Conservation (phyloP, 2,797 vertebrate genomes). For the Acanthopagrus latus region DNA sequence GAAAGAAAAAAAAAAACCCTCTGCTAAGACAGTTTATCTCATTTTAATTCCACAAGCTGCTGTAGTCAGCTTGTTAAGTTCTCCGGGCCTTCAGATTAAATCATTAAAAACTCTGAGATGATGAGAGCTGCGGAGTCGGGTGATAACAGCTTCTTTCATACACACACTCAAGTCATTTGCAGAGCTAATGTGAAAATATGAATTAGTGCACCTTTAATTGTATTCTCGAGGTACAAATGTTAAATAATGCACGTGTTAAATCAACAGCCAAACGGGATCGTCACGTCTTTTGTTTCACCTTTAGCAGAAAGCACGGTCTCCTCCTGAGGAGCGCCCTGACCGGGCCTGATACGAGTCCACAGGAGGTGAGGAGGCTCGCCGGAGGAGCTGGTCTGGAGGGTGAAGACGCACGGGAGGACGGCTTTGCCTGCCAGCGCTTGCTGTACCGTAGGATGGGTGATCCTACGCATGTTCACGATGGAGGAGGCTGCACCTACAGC, state of each 20-base stretch:
- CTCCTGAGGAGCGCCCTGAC: constrained; percentile 80
- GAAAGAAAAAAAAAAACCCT: neutral
- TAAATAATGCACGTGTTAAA: neutral
- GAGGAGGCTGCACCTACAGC: constrained; percentile 82
- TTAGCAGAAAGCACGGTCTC: constrained; percentile 83
- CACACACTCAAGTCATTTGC: neutral
- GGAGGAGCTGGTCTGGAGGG: constrained; percentile 74
- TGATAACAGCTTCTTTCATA: neutral
- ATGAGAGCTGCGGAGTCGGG: constrained; percentile 3
- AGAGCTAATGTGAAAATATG: constrained; percentile 4
- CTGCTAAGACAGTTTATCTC: neutral
- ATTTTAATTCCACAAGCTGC: constrained; percentile 23
- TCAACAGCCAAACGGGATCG: constrained; percentile 3
- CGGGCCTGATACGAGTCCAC: constrained; percentile 88
- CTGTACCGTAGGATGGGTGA: constrained; percentile 81
- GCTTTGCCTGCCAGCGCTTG: constrained; percentile 88
- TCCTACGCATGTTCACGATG: constrained; percentile 88
- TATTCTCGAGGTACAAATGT: neutral
- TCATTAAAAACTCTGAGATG: constrained; percentile 2
- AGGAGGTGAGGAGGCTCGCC: constrained; percentile 85
- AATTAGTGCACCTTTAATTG: neutral
- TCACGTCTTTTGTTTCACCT: constrained; percentile 63
- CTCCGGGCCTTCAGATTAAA: constrained; percentile 13
- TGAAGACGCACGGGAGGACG: constrained; percentile 91
- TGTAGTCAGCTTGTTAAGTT: constrained; percentile 11